These are phyloP conservation scores for Peromyscus maniculatus DNA, from an alignment of 2,113 vertebrate species.

Conservation along the genomic window DNA sequence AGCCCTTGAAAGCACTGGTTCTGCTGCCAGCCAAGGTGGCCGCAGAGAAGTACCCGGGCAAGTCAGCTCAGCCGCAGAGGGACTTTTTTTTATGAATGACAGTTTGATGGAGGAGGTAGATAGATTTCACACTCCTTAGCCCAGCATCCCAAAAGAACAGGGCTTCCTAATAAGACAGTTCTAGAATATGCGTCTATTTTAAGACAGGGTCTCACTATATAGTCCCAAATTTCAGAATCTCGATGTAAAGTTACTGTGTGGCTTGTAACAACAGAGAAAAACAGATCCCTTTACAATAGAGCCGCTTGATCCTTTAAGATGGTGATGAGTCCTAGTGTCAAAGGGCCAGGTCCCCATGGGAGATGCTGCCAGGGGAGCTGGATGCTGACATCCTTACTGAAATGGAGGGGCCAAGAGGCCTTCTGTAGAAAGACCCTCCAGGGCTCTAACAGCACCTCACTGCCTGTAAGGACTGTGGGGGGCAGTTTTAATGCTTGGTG, in stretches of 20 bases:
- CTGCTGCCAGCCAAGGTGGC: background rate
- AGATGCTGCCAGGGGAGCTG: background rate
- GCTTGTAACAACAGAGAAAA: background rate
- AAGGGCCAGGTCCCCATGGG: background rate
- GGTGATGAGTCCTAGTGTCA: background rate
- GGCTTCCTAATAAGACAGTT: background rate
- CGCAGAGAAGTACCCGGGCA: background rate
- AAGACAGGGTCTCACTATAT: background rate
- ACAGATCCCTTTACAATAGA: background rate
- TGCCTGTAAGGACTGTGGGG: background rate
- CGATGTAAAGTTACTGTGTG: background rate
- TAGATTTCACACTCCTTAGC: background rate
- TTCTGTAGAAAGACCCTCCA: background rate
- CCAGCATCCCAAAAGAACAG: background rate
- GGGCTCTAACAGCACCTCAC: fast-evolving
- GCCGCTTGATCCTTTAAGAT: background rate
- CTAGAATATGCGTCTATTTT: background rate
- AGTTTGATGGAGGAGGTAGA: background rate
- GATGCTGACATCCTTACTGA: background rate
- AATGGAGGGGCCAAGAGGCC: background rate
- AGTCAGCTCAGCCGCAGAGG: background rate
- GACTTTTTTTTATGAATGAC: background rate
- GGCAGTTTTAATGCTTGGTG: background rate
- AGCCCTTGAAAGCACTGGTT: background rate
- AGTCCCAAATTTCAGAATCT: background rate